Evolutionary conservation across 2,113 vertebrate species (phyloP), one percentile per base, ranked within the genome.

Genomic region (Sapajus apella): DNA sequence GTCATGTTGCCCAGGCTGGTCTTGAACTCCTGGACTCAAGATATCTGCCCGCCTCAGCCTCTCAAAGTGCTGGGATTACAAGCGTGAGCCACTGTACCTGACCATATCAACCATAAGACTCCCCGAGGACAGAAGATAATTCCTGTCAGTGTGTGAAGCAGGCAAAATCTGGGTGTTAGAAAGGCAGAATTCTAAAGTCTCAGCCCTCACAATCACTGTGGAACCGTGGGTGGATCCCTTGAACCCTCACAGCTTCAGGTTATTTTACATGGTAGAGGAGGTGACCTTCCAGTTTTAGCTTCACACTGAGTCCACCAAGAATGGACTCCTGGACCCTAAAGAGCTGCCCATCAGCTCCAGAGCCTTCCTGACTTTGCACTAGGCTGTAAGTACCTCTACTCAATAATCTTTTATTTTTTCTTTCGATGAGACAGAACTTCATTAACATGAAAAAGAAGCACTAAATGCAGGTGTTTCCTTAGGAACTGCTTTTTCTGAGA

Each of bases 401-500:
- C 27, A 81, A 87, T 23, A 55, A 23, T 81, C 56, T 96, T 68
- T 72, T 84, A 81, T 45, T 76, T 89, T 32, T 64, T 18, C 87
- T n/a, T 68, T 47, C 86, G 64, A 55, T 3, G 7, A 87, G 16
- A 80, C 12, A 64, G 61, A 64, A 64, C 30, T 85, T 91, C 20
- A 32, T 45, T 77, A n/a, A 43, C 81, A 80, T 30, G 37, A 90
- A 73, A 73, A 85, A 89, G 40, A 90, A 96, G 88, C 58, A 86
- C 35, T 73, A 94, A 85, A 70, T 82, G n/a, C 37, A 95, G 72
- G 55, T 58, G 23, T 47, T 90, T 47, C 82, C 83, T 72, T 52
- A 86, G 68, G 75, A 95, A 73, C 18, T 37, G 27, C 8, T 81
- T 80, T 73, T 76, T 84, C 66, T 64, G 50, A 73, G 17, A 70